Base-by-base conservation (phyloP, 2,797 vertebrate species). In the Otus scops region DNA sequence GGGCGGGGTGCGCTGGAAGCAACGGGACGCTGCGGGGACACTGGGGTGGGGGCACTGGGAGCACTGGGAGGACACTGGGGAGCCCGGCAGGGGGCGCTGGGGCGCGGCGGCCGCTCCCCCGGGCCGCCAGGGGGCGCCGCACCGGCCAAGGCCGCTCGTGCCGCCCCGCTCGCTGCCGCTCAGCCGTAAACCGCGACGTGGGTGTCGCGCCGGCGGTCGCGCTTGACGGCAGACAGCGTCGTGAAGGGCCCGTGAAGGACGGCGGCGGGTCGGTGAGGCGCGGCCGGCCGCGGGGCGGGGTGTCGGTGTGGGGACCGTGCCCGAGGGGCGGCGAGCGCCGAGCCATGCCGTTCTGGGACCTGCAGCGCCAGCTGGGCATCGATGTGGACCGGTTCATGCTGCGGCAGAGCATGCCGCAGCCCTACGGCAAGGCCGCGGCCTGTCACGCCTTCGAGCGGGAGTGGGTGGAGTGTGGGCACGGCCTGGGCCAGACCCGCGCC, bases 361-460 rank as follows among this genome's bases (percentile, higher is more conserved):
- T 99, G 36, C 99, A 99, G 95, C 96, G 96, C 7, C 97, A 97
- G 88, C 76, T 99, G 3, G 99, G 99, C 27, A 83, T 99, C 95
- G 95, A 98, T 54, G 0, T 99, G 32, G 99, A 99, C 97, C 78
- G 43, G 5, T 99, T 98, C 98, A 7, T 99, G 69, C 36, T 98
- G 96, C 45, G 96, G 69, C 98, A 99, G 96, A 99, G 98, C 30
- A 86, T 83, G 4, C 28, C 95, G 32, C 99, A 99, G 97, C 99
- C 99, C 2, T 10, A 97, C 78, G 91, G 96, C 41, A 76, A 64
- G 7, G 92, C 98, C 3, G 4, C 89, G 3, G 86, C 89, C 67
- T 99, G 99, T 95, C 98, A 99, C 50, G 98, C 98, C 59, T 99
- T 99, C 70, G 99, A 99, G 96, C 99, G 99, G 95, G 99, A 99